Evolutionary conservation across 2,888 invertebrate genomes (phyloP).

Genomic region (Orthosia cruda): DNA sequence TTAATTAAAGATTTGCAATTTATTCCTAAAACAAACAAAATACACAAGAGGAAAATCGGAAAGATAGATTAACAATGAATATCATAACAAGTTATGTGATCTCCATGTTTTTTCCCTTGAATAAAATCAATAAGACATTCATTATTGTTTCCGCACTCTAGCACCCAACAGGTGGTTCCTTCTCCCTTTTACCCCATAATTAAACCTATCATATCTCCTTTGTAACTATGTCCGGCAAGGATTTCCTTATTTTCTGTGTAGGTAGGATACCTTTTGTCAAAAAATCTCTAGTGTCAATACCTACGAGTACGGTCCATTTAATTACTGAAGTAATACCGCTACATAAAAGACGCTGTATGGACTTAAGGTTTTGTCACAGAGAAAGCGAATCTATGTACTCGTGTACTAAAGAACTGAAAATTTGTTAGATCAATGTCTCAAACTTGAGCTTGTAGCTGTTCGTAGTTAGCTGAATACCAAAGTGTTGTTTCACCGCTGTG

Average conservation of each 20-base stretch:
- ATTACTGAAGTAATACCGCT: slow-evolving; percentile 42
- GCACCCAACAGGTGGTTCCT: neutral
- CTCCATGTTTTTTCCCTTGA: neutral
- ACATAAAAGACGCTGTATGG: slow-evolving; percentile 21
- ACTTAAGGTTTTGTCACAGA: neutral
- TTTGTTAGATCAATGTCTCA: too few species aligned
- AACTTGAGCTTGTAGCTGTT: too few species aligned
- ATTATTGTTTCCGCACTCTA: neutral
- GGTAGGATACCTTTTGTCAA: slow-evolving; percentile 3
- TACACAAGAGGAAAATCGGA: neutral
- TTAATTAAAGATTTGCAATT: too few species aligned
- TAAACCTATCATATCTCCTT: slow-evolving; percentile 2
- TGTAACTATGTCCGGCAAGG: neutral
- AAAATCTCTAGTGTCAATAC: slow-evolving; percentile 37
- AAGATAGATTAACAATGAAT: neutral
- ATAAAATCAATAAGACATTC: neutral
- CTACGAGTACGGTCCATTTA: slow-evolving; percentile 27
- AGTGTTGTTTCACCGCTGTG: too few species aligned
- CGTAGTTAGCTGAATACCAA: too few species aligned
- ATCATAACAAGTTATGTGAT: too few species aligned
- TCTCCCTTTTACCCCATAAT: neutral
- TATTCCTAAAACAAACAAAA: neutral
- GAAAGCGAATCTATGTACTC: slow-evolving; percentile 1
- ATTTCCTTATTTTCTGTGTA: neutral
- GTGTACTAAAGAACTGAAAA: too few species aligned